Base-by-base conservation (phyloP, 2,113 vertebrate species). In the Scartelaos histophorus region DNA sequence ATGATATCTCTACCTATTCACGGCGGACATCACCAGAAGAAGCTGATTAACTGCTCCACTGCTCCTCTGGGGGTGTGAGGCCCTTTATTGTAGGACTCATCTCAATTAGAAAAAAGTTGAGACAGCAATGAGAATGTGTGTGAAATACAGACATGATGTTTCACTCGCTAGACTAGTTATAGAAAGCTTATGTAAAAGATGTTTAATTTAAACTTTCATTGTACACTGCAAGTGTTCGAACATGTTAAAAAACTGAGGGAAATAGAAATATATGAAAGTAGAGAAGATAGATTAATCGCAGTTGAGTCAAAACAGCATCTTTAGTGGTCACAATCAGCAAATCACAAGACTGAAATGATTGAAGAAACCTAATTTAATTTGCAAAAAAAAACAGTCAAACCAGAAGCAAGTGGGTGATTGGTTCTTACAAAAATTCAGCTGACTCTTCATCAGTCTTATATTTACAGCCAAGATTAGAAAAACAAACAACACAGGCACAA, bases 31-130 rank as follows among this genome's bases (percentile, higher is more conserved):
- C 87, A 86, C 35, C 65, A 69, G 64, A 73, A 84, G 84, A 84
- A 89, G 79, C 78, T 87, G 88, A 90, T 90, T 87, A 91, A 82
- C 75, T 90, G 87, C 82, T 87, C 80, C 22, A 78, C 74, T 87
- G 82, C 82, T 82, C 79, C 76, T 82, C 69, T 61, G 56, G 72
- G 67, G 79, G 64, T 60, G 73, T 56, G 68, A 38, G 38, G 58
- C 64, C 7, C n/a, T 56, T 74, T 69, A 66, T 73, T 67, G 45
- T 51, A 79, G 70, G 80, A 70, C 61, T 51, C 73, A 76, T 83
- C 56, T 81, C 25, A 70, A 24, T 56, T 45, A 66, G 47, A 53
- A 22, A 73, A 71, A 76, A 80, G 43, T 65, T 71, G 3, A 70
- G 38, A 69, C 70, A 78, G 34, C 67, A 21, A 45, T 29, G 21